Percentiles rank a stretch among this genome's conserved stretches.
Conservation (phyloP, 2,113 vertebrate genomes). For the Geococcyx californianus region DNA sequence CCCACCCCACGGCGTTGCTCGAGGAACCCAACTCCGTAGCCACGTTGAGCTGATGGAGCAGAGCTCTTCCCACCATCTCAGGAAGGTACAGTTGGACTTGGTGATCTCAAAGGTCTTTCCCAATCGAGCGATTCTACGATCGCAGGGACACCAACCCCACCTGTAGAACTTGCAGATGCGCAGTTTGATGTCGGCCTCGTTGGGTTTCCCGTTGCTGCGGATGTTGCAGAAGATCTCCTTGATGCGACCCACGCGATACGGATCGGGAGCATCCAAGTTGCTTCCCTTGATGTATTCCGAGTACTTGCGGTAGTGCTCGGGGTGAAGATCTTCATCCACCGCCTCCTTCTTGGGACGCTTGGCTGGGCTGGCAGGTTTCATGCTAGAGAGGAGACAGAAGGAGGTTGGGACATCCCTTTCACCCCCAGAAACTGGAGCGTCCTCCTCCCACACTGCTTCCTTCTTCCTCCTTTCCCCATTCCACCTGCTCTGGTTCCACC, state of each 20-base stretch:
- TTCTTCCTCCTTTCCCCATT: too few species aligned
- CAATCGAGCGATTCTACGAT: too few species aligned
- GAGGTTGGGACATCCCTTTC: too few species aligned
- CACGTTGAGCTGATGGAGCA: rapidly evolving
- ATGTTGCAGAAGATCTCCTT: slow-evolving; percentile 89
- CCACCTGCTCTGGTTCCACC: too few species aligned
- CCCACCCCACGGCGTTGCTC: rapidly evolving
- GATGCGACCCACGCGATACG: slow-evolving; percentile 89
- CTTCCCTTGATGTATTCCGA: slow-evolving; percentile 98
- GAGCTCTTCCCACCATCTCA: background rate
- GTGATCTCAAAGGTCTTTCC: too few species aligned
- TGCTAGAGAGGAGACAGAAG: slow-evolving; percentile 51
- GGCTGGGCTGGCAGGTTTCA: slow-evolving; percentile 86
- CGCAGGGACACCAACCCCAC: slow-evolving; percentile 48
- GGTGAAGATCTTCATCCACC: slow-evolving; percentile 91
- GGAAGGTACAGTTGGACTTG: too few species aligned
- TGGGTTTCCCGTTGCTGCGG: slow-evolving; percentile 84
- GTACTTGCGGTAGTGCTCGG: slow-evolving; percentile 93
- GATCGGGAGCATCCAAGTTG: slow-evolving; percentile 90
- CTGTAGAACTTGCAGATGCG: slow-evolving; percentile 91
- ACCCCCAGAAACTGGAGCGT: too few species aligned
- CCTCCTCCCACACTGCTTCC: background rate
- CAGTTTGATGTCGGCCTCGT: slow-evolving; percentile 86
- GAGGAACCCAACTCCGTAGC: rapidly evolving
- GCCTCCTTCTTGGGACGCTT: slow-evolving; percentile 90